Conservation (phyloP, 2,888 invertebrate genomes). For the Hartigia nigra region DNA sequence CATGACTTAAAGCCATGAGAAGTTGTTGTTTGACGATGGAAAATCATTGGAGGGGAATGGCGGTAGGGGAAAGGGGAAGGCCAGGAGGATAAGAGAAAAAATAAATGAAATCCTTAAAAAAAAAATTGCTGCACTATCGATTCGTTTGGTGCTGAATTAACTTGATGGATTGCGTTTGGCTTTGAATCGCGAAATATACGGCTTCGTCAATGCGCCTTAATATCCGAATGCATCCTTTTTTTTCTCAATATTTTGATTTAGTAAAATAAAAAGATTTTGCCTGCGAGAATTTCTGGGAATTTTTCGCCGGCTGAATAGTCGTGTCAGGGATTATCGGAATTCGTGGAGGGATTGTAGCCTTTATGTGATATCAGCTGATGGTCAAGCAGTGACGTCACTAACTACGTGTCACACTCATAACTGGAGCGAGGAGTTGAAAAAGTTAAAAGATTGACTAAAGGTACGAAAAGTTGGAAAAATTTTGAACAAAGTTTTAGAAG, state of each 20-base stretch:
- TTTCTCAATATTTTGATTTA: too few relatives aligned
- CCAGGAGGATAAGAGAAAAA: neutral
- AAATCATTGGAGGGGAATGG: neutral
- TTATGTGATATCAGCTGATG: neutral
- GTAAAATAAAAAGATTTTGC: neutral
- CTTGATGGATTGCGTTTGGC: neutral
- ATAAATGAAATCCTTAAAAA: neutral
- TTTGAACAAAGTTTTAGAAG: neutral
- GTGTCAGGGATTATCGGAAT: too few relatives aligned
- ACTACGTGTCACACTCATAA: neutral
- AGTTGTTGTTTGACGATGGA: neutral
- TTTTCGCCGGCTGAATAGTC: neutral
- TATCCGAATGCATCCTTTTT: neutral
- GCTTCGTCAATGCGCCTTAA: neutral
- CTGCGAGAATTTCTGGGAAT: neutral
- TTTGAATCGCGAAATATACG: neutral
- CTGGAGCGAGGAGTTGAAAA: neutral
- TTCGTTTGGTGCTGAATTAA: neutral
- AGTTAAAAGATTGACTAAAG: neutral
- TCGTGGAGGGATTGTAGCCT: too few relatives aligned
- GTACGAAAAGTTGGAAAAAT: neutral
- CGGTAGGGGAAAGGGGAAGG: rapidly evolving
- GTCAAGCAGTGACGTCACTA: neutral
- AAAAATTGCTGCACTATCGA: neutral
- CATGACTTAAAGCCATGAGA: neutral